Percentiles rank a stretch among this genome's conserved stretches.
Evolutionary conservation across 1,140 invertebrate genomes (phyloP).

Genomic region (Penaeus vannamei): DNA sequence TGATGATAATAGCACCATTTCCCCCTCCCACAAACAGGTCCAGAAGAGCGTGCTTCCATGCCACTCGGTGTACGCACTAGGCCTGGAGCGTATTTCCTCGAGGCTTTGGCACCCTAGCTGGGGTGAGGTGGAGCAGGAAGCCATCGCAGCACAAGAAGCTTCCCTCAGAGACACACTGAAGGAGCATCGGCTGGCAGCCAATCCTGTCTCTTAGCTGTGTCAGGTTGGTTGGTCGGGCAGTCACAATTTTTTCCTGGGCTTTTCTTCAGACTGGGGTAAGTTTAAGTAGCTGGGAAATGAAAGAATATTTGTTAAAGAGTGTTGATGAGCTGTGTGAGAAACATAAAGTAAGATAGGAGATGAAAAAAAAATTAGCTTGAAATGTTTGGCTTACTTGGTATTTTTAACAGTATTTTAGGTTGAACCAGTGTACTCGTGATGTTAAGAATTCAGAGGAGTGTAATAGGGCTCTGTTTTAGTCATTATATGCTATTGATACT

Average conservation of each 20-base stretch:
- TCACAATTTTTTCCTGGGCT: not conserved
- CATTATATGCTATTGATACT: too few relatives aligned
- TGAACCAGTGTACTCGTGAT: too few relatives aligned
- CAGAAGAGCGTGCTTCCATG: slow-evolving; percentile 47
- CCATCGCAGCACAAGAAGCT: slow-evolving; percentile 54
- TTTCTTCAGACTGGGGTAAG: not conserved
- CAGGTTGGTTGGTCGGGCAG: not conserved
- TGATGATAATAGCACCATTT: not conserved
- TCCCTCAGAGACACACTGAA: slow-evolving; percentile 49
- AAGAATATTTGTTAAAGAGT: too few relatives aligned
- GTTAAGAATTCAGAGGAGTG: too few relatives aligned
- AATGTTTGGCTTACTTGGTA: too few relatives aligned
- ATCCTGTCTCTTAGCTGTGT: slow-evolving; percentile 36
- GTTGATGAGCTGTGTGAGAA: too few relatives aligned
- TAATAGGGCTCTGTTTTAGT: too few relatives aligned
- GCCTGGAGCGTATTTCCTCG: slow-evolving; percentile 52
- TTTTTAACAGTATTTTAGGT: too few relatives aligned
- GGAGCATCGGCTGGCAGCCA: slow-evolving; percentile 49
- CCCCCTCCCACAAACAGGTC: slow-evolving; percentile 7
- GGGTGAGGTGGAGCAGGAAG: slow-evolving; percentile 62
- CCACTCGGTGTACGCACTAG: slow-evolving; percentile 55
- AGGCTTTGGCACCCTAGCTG: slow-evolving; percentile 55
- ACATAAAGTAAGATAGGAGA: too few relatives aligned
- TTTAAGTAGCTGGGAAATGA: too few relatives aligned
- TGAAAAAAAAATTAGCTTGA: too few relatives aligned